Base-by-base conservation (phyloP, 1,140 invertebrate species). In the Plodia interpunctella region DNA sequence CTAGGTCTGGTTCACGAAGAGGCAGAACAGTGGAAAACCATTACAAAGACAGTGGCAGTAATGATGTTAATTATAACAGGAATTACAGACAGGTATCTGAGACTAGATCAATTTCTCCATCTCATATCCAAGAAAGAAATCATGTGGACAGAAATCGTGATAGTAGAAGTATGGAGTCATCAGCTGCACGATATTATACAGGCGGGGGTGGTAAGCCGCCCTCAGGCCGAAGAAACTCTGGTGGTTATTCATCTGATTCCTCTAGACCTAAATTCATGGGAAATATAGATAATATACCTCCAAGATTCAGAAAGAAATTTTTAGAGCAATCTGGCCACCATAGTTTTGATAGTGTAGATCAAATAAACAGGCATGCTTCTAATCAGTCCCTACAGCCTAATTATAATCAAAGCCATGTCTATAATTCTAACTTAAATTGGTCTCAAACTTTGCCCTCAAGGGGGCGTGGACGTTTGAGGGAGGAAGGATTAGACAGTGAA, bases 141-240 rank as follows among this genome's bases (percentile, higher is more conserved):
- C 64, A 67, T 59, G 50, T 78, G 55, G 78, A 88, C 32, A 65
- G 87, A 60, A 87, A 87, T 65, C 74, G 90, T 58, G 90, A 90
- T 52, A 90, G 87, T 55, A 79, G 87, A 66, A 90, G 90, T 69
- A 90, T 90, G 90, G 90, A 90, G 64, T 83, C 88, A 32, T 88
- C 87, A 68, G 81, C 81, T 20, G 79, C 76, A 13, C 65, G 74
- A 58, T 78, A 85, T 49, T 80, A 80, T 62, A 74, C 81, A 55
- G 75, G 78, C 15, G 68, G 75, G 30, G 87, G 87, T 62, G 87
- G 85, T 13, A 90, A 90, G 61, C 90, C 90, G 65, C 90, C 90
- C 5, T 84, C 85, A 19, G 90, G 90, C 28, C 71, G 88, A 59
- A 79, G 90, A 68, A 90, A 90, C 67, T 90, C 90, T 52, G 78